These are phyloP conservation scores for Tiliacea citrago DNA, from an alignment of 2,888 invertebrate species.

Conservation along the genomic window DNA sequence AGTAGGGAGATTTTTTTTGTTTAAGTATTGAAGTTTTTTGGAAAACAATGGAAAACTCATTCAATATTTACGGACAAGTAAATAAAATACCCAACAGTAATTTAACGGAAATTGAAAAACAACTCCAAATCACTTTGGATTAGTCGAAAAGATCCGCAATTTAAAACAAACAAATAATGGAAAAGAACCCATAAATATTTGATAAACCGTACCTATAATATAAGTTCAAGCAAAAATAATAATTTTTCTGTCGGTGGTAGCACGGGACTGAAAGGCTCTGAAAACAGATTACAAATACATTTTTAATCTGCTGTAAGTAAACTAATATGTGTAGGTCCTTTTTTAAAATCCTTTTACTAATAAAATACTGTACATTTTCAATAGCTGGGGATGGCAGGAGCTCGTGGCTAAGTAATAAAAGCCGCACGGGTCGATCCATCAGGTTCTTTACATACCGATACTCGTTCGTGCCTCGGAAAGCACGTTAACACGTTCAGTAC, in stretches of 20 bases:
- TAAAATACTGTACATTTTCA: background rate
- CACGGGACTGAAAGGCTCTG: background rate
- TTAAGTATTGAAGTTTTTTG: background rate
- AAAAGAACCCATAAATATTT: constrained; percentile 18
- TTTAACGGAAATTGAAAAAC: constrained; percentile 1
- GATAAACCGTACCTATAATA: constrained; percentile 7
- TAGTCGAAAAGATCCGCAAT: background rate
- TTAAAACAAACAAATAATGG: background rate
- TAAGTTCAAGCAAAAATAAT: background rate
- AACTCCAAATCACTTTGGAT: background rate
- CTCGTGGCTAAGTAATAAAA: too few species aligned
- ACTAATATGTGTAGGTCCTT: background rate
- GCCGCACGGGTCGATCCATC: too few species aligned
- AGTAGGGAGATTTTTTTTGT: background rate
- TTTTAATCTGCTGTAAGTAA: background rate
- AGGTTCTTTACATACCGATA: too few species aligned
- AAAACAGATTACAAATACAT: background rate
- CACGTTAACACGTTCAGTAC: too few species aligned
- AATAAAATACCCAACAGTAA: background rate
- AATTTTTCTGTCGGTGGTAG: too few species aligned
- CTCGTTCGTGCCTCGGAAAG: too few species aligned
- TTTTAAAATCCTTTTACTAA: background rate
- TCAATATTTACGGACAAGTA: background rate
- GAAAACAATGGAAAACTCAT: background rate
- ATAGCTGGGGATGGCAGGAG: too few species aligned